A percentile compares a stretch with the other conserved stretches of the same genome.
phyloP scores from a whole-genome alignment of 1,140 invertebrate species.

The Drosophila obscura region DNA sequence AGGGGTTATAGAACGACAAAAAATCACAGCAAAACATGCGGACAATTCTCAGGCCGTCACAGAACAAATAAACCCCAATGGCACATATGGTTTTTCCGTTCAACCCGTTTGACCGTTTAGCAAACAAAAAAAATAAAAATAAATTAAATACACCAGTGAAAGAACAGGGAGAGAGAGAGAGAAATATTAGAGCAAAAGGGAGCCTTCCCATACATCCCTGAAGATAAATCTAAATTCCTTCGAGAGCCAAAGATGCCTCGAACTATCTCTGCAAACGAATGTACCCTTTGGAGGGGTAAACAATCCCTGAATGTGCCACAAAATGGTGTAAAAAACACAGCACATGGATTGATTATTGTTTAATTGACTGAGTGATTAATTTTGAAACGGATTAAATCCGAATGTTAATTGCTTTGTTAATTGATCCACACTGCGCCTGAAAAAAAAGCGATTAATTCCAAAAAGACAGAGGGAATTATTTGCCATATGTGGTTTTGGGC shows the following conservation, averaged over 20 bases:
- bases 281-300: no score
- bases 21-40: slow-evolving; percentile 13
- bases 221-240: no score
- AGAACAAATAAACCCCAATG: slow-evolving; percentile 50
- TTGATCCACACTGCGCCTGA: slow-evolving; percentile 5
- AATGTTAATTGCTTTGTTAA: slow-evolving; percentile 23
- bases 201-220: no score
- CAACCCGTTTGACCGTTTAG: slow-evolving; percentile 21
- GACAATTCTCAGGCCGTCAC: slow-evolving; percentile 22
- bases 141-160: slow-evolving; percentile 50
- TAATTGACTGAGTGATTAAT: slow-evolving; percentile 6
- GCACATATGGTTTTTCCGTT: slow-evolving; percentile 18
- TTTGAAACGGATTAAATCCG: neutral
- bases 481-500: neutral
- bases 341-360: neutral
- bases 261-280: no score
- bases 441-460: neutral
- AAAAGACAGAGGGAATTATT: neutral
- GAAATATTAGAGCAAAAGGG: no score
- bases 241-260: no score
- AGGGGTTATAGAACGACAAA: neutral
- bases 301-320: no score
- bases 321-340: no score
- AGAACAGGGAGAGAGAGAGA: neutral
- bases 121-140: slow-evolving; percentile 57